Percentiles rank a stretch among this genome's conserved stretches.
phyloP scores from a whole-genome alignment of 1,140 invertebrate species.

The Aradophagus sp. region DNA sequence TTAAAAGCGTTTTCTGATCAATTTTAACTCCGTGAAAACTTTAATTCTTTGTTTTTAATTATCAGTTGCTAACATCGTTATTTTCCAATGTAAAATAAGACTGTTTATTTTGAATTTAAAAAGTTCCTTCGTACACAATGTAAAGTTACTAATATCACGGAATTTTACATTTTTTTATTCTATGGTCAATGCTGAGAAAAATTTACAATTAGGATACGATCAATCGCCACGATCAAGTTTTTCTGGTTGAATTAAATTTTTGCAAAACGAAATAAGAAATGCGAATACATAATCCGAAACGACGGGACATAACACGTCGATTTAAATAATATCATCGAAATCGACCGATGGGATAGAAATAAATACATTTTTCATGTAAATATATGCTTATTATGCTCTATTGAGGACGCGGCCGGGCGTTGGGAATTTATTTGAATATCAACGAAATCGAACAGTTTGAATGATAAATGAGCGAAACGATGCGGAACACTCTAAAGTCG shows the following conservation, averaged over 20 bases:
- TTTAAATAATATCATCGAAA: constrained; percentile 45
- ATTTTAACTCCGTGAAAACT: too few species aligned
- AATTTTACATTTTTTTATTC: too few species aligned
- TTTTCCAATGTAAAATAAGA: too few species aligned
- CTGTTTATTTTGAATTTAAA: too few species aligned
- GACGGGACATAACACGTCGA: constrained; percentile 26
- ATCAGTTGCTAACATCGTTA: too few species aligned
- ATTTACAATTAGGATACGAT: too few species aligned
- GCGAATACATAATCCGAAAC: constrained; percentile 37
- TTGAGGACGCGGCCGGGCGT: constrained; percentile 38
- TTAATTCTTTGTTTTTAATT: too few species aligned
- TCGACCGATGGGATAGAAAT: constrained; percentile 41
- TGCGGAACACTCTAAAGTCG: constrained; percentile 61
- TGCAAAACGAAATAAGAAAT: constrained; percentile 24
- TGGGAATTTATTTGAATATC: constrained; percentile 65
- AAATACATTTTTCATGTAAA: constrained; percentile 56
- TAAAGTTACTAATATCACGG: too few species aligned
- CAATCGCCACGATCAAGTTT: background rate
- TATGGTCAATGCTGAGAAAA: too few species aligned
- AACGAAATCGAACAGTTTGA: constrained; percentile 62
- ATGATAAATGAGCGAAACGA: constrained; percentile 65
- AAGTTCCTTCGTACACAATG: too few species aligned
- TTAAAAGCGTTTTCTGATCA: too few species aligned
- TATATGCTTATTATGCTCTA: constrained; percentile 55
- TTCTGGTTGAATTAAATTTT: constrained; percentile 3